Percentiles rank a stretch among this genome's conserved stretches.
Conservation (phyloP, 2,888 invertebrate genomes). For the Griposia aprilina region DNA sequence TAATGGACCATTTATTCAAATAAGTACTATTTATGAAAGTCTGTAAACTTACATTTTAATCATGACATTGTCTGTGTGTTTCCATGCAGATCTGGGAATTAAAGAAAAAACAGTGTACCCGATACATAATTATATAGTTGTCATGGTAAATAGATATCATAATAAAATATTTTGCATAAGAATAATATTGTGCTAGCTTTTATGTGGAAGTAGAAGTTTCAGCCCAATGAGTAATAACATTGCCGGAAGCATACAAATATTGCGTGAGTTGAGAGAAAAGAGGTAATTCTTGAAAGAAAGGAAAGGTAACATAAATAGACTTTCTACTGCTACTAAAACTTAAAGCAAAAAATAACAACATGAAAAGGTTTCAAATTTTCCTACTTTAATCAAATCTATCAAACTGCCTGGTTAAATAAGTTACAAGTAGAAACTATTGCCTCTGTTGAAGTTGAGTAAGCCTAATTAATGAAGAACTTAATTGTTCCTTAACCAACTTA, state of each 20-base stretch:
- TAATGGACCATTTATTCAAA: not conserved
- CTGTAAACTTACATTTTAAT: conserved; percentile 68
- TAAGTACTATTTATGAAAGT: conserved; percentile 55
- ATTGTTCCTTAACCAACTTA: not conserved
- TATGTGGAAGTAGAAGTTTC: not conserved
- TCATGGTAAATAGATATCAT: conserved; percentile 29
- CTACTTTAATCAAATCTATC: not conserved
- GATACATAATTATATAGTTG: conserved; percentile 49
- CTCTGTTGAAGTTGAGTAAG: not conserved
- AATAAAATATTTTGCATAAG: conserved; percentile 9
- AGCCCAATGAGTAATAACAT: conserved; percentile 10
- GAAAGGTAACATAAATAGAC: conserved; percentile 3
- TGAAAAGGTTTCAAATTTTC: not conserved
- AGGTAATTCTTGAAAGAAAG: conserved; percentile 10
- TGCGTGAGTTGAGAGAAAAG: not conserved
- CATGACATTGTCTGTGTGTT: conserved; percentile 70
- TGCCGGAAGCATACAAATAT: conserved; percentile 11
- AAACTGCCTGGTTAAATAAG: not conserved
- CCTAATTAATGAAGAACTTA: not conserved
- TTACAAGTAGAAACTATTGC: not conserved
- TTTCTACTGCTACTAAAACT: not conserved
- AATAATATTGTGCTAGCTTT: not conserved
- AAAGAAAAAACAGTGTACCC: conserved; percentile 68
- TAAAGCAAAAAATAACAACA: not conserved
- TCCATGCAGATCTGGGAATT: conserved; percentile 70